phyloP scores from a whole-genome alignment of 2,888 invertebrate genomes.

The Oscheius sp. region DNA sequence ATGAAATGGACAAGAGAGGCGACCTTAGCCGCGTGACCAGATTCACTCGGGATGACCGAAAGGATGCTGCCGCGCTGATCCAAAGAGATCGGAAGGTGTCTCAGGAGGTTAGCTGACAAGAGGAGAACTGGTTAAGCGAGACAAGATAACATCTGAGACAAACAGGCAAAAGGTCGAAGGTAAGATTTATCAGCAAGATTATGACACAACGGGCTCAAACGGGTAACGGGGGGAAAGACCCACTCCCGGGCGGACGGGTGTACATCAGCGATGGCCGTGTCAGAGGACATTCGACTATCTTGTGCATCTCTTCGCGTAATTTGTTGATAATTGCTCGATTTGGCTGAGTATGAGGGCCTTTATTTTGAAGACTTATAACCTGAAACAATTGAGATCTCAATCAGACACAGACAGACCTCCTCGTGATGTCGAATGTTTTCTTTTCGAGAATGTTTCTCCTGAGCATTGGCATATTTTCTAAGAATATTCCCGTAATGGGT shows the following conservation, averaged over 20 bases:
- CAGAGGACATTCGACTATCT: no score
- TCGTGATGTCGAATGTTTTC: constrained; percentile 46
- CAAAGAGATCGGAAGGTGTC: not conserved
- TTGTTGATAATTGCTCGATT: constrained; percentile 90
- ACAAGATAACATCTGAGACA: not conserved
- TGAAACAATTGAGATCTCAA: constrained; percentile 11
- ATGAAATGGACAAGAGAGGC: constrained; percentile 29
- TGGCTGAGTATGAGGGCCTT: constrained; percentile 76
- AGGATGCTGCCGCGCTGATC: constrained; percentile 5
- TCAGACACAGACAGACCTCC: constrained; percentile 32
- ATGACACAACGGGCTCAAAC: no score
- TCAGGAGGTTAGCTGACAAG: not conserved
- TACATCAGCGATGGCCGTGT: no score
- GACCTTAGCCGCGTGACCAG: constrained; percentile 36
- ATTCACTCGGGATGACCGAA: constrained; percentile 33
- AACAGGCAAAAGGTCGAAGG: no score
- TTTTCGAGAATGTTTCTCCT: constrained; percentile 79
- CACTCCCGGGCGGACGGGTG: no score
- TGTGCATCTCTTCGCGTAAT: constrained; percentile 83
- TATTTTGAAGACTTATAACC: constrained; percentile 47
- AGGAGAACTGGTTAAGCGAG: constrained; percentile 3
- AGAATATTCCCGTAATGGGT: constrained; percentile 12
- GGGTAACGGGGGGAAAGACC: no score
- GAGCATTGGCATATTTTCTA: constrained; percentile 79
- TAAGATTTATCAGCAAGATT: no score